Evolutionary conservation across 53 echinoderm and acorn worm genomes (phyloP).

Genomic region (Actinopyga echinites): DNA sequence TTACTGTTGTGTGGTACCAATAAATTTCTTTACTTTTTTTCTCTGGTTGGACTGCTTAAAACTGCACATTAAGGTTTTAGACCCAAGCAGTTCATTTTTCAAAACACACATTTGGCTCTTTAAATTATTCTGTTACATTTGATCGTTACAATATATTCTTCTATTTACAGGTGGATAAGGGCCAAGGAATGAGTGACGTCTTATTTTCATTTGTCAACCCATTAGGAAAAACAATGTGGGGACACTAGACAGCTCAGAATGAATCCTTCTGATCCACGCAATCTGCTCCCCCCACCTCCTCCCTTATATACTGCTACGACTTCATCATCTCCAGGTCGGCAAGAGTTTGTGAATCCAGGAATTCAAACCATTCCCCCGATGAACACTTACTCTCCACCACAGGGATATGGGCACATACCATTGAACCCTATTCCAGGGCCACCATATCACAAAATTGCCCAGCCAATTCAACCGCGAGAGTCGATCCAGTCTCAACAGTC

Average conservation of each 20-base stretch:
- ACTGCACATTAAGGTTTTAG: too few species aligned
- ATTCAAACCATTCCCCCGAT: slow-evolving; percentile 37
- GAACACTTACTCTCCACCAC: slow-evolving; percentile 51
- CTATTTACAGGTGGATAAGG: too few species aligned
- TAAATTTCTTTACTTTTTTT: too few species aligned
- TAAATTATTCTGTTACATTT: too few species aligned
- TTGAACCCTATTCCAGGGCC: slow-evolving; percentile 88
- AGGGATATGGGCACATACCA: slow-evolving; percentile 87
- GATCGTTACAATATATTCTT: too few species aligned
- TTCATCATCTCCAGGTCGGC: slow-evolving; percentile 41
- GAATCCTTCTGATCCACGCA: slow-evolving; percentile 73
- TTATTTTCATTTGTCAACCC: neutral
- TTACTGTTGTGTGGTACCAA: too few species aligned
- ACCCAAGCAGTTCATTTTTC: too few species aligned
- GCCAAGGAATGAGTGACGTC: too few species aligned
- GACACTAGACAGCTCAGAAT: slow-evolving; percentile 36
- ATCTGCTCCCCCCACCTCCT: slow-evolving; percentile 76
- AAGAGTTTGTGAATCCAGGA: slow-evolving; percentile 13
- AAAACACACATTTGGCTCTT: too few species aligned
- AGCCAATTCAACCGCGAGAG: slow-evolving; percentile 79
- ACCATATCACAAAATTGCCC: slow-evolving; percentile 93
- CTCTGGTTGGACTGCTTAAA: too few species aligned
- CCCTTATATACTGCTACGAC: slow-evolving; percentile 62
- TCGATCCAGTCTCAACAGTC: slow-evolving; percentile 64
- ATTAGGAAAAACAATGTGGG: neutral